Evolutionary conservation across 1,140 invertebrate genomes (phyloP), one percentile per base, ranked within the genome.

Genomic region (Spodoptera frugiperda): DNA sequence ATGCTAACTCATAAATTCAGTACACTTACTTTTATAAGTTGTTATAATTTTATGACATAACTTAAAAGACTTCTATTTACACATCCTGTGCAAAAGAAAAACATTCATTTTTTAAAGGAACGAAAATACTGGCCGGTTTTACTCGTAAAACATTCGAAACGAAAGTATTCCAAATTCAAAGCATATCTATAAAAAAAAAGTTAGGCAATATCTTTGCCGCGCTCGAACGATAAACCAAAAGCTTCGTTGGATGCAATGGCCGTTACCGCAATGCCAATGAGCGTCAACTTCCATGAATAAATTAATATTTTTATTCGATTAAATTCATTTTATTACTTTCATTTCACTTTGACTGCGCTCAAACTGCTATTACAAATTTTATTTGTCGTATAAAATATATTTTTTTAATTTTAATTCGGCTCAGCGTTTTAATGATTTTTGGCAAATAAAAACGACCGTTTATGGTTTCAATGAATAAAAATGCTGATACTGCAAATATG

Each of bases 251-350:
- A 61, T 61, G 57, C 12, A 61, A 39, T 15, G 33, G 44, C 30
- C 57, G 30, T 61, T 11, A 44, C 57, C 30, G 57, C 57, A 61
- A 17, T 15, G 30, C 57, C 57, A 61, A 61, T 61, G 57, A 44
- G 30, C 21, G 21, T 10, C 30, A 59, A 59, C 30, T 61, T 61
- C 17, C 57, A 61, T 61, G 57, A 61, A 61, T 61, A 61, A 61
- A 61, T 61, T 61, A 61, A 61, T 61, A 61, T 61, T 61, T 57
- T 61, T 61, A 61, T 61, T 17, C 33, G 57, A 44, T 61, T 61
- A 61, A 15, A 61, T 39, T 39, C 57, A 17, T 1, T 61, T 61
- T 61, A 61, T 61, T 44, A 61, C 33, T 61, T 61, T 61, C 57
- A 61, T 61, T 61, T 61, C n/a, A 61, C 33, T 61, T 39, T 61